Conservation (phyloP, 2,797 vertebrate genomes). For the Rhynchonycteris naso region DNA sequence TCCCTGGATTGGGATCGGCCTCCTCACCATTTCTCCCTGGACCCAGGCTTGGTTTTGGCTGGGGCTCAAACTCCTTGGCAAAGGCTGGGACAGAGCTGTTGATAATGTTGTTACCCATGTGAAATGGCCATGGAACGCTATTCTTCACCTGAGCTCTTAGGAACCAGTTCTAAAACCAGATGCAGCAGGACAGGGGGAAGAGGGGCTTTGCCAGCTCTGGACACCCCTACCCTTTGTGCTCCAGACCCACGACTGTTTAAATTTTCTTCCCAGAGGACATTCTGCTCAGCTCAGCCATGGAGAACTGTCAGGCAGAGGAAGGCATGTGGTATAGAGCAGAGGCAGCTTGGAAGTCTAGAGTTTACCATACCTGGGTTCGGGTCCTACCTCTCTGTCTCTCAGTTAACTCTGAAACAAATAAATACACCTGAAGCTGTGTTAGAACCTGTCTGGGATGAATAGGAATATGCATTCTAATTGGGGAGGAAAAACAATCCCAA, state of each 20-base stretch:
- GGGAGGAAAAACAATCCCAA: neutral
- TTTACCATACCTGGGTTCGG: rapidly evolving
- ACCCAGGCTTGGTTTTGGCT: constrained; percentile 10
- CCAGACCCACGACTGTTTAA: neutral
- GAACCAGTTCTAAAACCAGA: neutral
- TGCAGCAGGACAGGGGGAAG: neutral
- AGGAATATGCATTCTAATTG: neutral
- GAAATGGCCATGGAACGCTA: neutral
- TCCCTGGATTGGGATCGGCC: neutral
- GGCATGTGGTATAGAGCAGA: rapidly evolving
- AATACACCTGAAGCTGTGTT: too few species aligned
- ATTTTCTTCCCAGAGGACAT: neutral
- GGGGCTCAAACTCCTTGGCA: constrained; percentile 6
- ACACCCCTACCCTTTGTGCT: neutral
- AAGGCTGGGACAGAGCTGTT: neutral
- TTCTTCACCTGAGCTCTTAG: neutral
- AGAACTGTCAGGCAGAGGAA: neutral
- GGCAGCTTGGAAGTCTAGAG: neutral
- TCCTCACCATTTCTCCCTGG: neutral
- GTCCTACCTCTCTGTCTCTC: neutral
- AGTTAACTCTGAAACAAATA: neutral
- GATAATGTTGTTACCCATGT: neutral
- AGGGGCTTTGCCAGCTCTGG: neutral
- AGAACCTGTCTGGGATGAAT: neutral
- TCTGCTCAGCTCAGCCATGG: neutral